Evolutionary conservation across 1,140 invertebrate species (phyloP).

Genomic region (Linepithema humile): DNA sequence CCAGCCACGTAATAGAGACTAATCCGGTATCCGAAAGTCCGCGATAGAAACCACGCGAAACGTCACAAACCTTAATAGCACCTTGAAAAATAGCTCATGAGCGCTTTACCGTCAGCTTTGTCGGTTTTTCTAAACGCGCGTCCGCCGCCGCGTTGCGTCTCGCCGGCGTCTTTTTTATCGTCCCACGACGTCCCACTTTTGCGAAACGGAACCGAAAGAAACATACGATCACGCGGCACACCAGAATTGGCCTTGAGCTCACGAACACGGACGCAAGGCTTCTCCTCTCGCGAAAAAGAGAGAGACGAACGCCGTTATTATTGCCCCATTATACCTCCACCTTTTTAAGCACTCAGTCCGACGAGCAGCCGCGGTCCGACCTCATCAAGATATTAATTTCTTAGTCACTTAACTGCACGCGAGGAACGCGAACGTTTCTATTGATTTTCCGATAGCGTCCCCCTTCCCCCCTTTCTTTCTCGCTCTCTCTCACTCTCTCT

Average conservation of each 20-base stretch:
- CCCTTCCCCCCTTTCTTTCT: conserved; percentile 8
- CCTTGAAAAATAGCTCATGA: conserved; percentile 23
- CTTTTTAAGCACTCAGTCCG: conserved; percentile 68
- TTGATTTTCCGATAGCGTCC: conserved; percentile 79
- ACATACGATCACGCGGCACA: conserved; percentile 9
- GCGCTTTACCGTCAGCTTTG: not conserved
- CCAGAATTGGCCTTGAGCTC: conserved; percentile 61
- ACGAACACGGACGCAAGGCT: conserved; percentile 21
- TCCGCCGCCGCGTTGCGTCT: not conserved
- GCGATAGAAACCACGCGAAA: not conserved
- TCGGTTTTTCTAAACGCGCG: conserved; percentile 15
- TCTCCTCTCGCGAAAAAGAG: not conserved
- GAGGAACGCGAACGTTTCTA: conserved; percentile 80
- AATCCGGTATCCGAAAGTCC: not conserved
- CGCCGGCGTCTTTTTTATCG: not conserved
- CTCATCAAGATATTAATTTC: conserved; percentile 83
- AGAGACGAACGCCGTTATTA: conserved; percentile 50
- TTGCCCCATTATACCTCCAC: conserved; percentile 53
- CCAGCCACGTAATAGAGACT: not conserved
- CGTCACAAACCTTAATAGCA: conserved; percentile 3
- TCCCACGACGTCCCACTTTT: not conserved
- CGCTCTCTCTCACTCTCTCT: conserved; percentile 8
- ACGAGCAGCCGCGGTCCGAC: conserved; percentile 74
- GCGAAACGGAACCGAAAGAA: not conserved
- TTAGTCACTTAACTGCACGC: conserved; percentile 83